Evolutionary conservation across 2,797 vertebrate species (phyloP).

Genomic region (Limnodromus scolopaceus): DNA sequence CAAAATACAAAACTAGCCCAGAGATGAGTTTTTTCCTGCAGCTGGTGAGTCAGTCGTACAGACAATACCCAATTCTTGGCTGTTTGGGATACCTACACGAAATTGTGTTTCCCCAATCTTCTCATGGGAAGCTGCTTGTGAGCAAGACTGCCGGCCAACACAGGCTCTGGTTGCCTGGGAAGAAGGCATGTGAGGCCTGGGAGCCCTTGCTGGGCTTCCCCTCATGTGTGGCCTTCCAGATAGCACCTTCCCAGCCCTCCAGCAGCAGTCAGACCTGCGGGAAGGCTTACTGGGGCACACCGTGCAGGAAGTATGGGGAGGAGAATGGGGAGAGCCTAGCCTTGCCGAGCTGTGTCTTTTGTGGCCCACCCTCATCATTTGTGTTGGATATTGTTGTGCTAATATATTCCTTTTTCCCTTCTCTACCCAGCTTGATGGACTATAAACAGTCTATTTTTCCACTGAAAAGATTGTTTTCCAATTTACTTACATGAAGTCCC

Average conservation of each 20-base stretch:
- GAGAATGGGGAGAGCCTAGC: not conserved
- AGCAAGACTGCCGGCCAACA: rapidly evolving
- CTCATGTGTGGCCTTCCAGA: not conserved
- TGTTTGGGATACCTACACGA: not conserved
- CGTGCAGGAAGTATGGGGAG: not conserved
- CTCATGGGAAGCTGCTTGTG: not conserved
- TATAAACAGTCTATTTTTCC: not conserved
- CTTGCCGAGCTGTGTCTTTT: not conserved
- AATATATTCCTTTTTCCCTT: not conserved
- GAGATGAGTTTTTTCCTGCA: not conserved
- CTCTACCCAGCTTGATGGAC: not conserved
- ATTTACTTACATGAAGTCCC: not conserved
- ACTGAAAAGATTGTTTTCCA: not conserved
- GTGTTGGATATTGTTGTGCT: not conserved
- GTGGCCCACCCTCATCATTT: not conserved
- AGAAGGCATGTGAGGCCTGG: not conserved
- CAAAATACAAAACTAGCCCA: not conserved
- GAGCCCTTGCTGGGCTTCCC: not conserved
- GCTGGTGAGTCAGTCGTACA: not conserved
- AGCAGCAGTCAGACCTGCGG: not conserved
- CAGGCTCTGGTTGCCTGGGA: not conserved
- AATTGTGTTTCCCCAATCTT: not conserved
- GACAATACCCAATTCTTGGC: not conserved
- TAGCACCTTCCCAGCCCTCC: not conserved
- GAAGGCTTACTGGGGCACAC: not conserved